Conservation (phyloP, 2,113 vertebrate genomes). For the Carassius gibelio region DNA sequence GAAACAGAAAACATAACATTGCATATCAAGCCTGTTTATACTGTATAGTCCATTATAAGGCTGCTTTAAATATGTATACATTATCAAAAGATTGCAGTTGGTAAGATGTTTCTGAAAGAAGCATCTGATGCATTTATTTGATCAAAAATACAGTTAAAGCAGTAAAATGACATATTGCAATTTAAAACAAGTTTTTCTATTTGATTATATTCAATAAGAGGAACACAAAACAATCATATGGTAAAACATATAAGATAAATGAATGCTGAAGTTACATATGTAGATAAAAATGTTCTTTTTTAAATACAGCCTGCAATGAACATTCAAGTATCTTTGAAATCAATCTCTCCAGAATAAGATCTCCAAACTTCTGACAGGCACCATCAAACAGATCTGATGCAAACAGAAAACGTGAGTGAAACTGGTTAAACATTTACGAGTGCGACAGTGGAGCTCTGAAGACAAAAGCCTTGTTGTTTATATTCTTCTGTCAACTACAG, state of each 20-base stretch:
- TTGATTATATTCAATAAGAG: no score
- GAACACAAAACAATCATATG: neutral
- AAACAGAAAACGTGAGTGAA: slow-evolving; percentile 78
- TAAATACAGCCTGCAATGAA: neutral
- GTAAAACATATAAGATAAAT: neutral
- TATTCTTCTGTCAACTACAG: slow-evolving; percentile 79
- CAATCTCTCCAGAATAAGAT: neutral
- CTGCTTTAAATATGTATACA: neutral
- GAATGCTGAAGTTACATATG: neutral
- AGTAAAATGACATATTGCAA: neutral
- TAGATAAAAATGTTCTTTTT: neutral
- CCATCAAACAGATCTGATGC: slow-evolving; percentile 2
- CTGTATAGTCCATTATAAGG: neutral
- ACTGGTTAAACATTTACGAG: slow-evolving; percentile 83
- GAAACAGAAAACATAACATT: neutral
- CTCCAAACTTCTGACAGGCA: slow-evolving; percentile 12
- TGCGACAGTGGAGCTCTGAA: slow-evolving; percentile 80
- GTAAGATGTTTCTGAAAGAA: neutral
- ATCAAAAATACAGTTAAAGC: neutral
- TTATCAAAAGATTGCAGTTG: neutral
- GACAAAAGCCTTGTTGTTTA: slow-evolving; percentile 82
- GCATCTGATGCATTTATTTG: neutral
- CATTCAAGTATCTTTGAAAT: neutral
- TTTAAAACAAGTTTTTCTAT: no score
- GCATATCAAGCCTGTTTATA: neutral